Percentiles rank a stretch among this genome's conserved stretches.
These are phyloP conservation scores for Diadumene lineata DNA, from an alignment of 92 coral and sea anemone species.

Conservation along the genomic window DNA sequence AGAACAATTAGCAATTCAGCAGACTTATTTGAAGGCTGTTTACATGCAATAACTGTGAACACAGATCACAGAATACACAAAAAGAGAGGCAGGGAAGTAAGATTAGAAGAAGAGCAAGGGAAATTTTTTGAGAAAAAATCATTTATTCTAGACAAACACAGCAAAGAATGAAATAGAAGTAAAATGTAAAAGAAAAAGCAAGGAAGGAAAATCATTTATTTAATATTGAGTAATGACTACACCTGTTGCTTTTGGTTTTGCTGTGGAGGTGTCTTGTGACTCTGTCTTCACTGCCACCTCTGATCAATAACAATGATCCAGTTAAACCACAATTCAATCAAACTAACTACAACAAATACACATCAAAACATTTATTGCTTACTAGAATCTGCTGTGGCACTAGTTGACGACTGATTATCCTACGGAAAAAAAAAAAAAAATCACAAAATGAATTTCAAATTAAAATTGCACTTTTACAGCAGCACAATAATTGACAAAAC, in stretches of 20 bases:
- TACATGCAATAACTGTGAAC: background rate
- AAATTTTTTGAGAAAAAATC: background rate
- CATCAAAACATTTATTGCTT: constrained; percentile 7
- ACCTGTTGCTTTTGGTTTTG: constrained; percentile 78
- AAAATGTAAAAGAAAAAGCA: background rate
- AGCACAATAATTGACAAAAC: background rate
- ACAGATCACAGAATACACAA: background rate
- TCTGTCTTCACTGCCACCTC: constrained; percentile 58
- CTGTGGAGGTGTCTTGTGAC: constrained; percentile 39
- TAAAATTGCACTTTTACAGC: too few species aligned
- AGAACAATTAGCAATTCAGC: background rate
- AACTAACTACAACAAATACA: too few species aligned
- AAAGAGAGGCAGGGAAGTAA: background rate
- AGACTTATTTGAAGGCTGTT: background rate
- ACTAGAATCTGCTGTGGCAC: constrained; percentile 52
- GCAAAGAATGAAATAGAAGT: background rate
- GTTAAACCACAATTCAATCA: background rate
- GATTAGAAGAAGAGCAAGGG: background rate
- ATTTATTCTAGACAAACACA: too few species aligned
- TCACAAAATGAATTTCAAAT: background rate
- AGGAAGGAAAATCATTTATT: background rate
- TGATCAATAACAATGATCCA: background rate
- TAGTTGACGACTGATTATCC: constrained; percentile 49
- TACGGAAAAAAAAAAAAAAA: constrained; percentile 10
- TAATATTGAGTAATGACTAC: too few species aligned